A percentile compares a stretch with the other conserved stretches of the same genome.
Conservation (phyloP, 2,797 vertebrate species). For the Aplochiton taeniatus region DNA sequence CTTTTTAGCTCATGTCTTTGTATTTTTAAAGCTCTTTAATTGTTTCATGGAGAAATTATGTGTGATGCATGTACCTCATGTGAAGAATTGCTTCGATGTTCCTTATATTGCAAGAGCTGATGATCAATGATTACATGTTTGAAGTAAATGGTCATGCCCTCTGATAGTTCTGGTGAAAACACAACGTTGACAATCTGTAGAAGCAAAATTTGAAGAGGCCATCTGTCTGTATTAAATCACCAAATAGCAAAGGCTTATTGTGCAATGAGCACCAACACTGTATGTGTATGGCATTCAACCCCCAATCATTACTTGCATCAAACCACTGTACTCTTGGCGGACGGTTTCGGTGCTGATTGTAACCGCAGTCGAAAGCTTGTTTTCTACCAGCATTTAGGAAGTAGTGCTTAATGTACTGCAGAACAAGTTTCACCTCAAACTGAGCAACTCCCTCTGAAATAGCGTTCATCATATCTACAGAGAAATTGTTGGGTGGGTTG, state of each 20-base stretch:
- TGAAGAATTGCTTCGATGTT: slow-evolving; percentile 19
- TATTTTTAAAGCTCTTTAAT: slow-evolving; percentile 30
- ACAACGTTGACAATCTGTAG: slow-evolving; percentile 40
- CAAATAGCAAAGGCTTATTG: not conserved
- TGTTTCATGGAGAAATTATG: slow-evolving; percentile 32
- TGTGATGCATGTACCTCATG: slow-evolving; percentile 20
- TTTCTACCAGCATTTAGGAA: slow-evolving; percentile 22
- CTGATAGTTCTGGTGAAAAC: slow-evolving; percentile 32
- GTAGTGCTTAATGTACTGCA: slow-evolving; percentile 3
- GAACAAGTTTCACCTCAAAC: slow-evolving; percentile 27
- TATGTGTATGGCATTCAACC: slow-evolving; percentile 30
- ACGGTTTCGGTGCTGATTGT: slow-evolving; percentile 22
- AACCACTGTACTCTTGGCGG: slow-evolving; percentile 21
- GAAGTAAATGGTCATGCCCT: slow-evolving; percentile 33
- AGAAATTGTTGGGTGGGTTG: slow-evolving; percentile 27
- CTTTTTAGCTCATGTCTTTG: slow-evolving; percentile 22
- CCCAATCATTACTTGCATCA: slow-evolving; percentile 33
- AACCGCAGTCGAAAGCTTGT: slow-evolving; percentile 22
- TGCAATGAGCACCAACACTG: slow-evolving; percentile 29
- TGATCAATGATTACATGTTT: slow-evolving; percentile 46
- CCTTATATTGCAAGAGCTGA: slow-evolving; percentile 24
- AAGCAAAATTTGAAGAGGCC: slow-evolving; percentile 31
- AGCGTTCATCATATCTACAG: slow-evolving; percentile 40
- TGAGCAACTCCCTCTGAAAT: slow-evolving; percentile 33
- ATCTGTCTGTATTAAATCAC: slow-evolving; percentile 28